Percentiles rank a stretch among this genome's conserved stretches.
Conservation (phyloP, 1,140 invertebrate genomes). For the Drosophila carrolli region DNA sequence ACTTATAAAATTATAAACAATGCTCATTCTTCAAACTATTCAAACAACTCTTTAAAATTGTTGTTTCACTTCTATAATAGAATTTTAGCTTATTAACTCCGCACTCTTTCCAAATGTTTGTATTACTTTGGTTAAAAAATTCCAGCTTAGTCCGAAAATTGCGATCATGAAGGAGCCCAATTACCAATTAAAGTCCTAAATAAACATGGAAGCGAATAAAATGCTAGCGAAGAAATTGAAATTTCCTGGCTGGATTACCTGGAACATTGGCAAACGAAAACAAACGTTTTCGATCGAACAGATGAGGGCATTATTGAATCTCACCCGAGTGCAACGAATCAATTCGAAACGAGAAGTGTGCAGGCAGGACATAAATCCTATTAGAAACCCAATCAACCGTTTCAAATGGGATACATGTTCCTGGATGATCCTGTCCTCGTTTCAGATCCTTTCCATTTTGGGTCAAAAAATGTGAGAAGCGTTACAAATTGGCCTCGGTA, state of each 20-base stretch:
- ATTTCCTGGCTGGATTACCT: constrained; percentile 74
- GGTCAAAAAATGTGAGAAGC: constrained; percentile 42
- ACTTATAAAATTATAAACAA: too few relatives aligned
- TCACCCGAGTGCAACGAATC: constrained; percentile 71
- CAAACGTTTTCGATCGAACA: constrained; percentile 45
- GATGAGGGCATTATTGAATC: constrained; percentile 70
- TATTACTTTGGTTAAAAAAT: neutral
- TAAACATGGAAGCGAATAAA: constrained; percentile 38
- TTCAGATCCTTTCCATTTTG: constrained; percentile 17
- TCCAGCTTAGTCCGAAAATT: constrained; percentile 10
- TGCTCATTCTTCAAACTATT: neutral
- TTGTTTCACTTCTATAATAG: neutral
- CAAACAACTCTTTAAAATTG: neutral
- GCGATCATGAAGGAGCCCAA: constrained; percentile 13
- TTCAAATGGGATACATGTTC: constrained; percentile 61
- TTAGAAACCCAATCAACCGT: constrained; percentile 76
- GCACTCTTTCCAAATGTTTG: constrained; percentile 16
- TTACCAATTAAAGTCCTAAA: constrained; percentile 33
- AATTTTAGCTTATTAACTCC: neutral
- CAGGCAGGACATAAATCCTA: constrained; percentile 52
- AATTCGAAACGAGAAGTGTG: constrained; percentile 48
- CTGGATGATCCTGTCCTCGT: constrained; percentile 18
- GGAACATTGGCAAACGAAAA: constrained; percentile 76
- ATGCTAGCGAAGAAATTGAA: constrained; percentile 61
- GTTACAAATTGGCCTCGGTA: constrained; percentile 32